Evolutionary conservation across 2,888 invertebrate genomes (phyloP).

Genomic region (Phlogophora meticulosa): DNA sequence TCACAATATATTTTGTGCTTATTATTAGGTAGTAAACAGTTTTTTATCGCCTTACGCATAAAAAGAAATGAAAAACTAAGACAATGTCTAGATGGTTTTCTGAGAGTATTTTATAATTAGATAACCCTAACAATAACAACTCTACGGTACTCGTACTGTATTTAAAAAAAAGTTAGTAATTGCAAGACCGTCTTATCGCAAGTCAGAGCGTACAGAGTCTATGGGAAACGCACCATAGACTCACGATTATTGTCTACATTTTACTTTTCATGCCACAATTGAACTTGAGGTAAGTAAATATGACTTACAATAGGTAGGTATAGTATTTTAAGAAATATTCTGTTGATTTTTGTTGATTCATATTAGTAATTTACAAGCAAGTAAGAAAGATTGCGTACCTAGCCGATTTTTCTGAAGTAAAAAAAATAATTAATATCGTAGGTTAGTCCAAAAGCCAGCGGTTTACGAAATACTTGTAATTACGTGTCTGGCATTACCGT

Average conservation of each 20-base stretch:
- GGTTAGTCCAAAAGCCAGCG: too few relatives aligned
- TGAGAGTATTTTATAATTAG: conserved; percentile 4
- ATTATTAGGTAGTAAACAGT: too few relatives aligned
- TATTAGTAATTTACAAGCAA: too few relatives aligned
- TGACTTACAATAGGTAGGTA: not conserved
- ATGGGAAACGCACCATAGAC: conserved; percentile 39
- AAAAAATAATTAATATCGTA: too few relatives aligned
- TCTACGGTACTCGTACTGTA: conserved; percentile 19
- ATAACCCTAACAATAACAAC: conserved; percentile 10
- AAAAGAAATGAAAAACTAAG: not conserved
- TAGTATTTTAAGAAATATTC: not conserved
- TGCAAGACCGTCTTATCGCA: conserved; percentile 42
- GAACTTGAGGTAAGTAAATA: not conserved
- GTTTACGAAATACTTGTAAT: too few relatives aligned
- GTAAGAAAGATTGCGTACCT: too few relatives aligned
- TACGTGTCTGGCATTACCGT: too few relatives aligned
- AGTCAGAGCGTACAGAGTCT: conserved; percentile 22
- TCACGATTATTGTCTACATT: conserved; percentile 34
- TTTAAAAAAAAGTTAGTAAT: conserved; percentile 44
- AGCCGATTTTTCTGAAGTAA: too few relatives aligned
- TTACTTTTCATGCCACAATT: conserved; percentile 32
- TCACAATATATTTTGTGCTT: too few relatives aligned
- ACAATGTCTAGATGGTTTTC: conserved; percentile 5
- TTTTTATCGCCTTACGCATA: too few relatives aligned
- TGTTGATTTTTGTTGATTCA: too few relatives aligned